These are phyloP conservation scores for Tricholaema leucomelas DNA, from an alignment of 2,113 vertebrate species.

Conservation along the genomic window DNA sequence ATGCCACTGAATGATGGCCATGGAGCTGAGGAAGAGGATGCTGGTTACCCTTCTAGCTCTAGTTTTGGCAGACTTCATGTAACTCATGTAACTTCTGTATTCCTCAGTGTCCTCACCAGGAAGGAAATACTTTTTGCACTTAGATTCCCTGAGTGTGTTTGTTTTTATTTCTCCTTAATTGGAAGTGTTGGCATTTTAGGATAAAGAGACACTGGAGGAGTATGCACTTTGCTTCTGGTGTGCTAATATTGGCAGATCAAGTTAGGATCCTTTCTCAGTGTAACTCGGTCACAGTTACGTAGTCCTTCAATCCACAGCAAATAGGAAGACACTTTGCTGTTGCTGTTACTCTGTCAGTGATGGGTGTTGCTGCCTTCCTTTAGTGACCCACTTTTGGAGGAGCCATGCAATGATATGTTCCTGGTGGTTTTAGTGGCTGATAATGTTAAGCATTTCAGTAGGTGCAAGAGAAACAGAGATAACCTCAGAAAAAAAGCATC, in stretches of 20 bases:
- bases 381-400: not conserved
- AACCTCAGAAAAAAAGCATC: not conserved
- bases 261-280: not conserved
- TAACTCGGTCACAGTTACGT: not conserved
- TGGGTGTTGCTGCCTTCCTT: not conserved
- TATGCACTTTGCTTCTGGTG: not conserved
- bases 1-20: not conserved
- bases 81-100: not conserved
- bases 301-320: not conserved
- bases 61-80: not conserved
- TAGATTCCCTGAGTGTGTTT: not conserved
- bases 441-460: not conserved
- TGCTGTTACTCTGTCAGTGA: not conserved
- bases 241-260: not conserved
- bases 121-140: not conserved
- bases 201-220: not conserved
- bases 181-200: not conserved
- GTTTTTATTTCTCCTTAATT: not conserved
- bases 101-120: not conserved
- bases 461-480: not conserved
- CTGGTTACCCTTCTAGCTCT: not conserved
- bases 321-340: not conserved
- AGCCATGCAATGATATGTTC: not conserved
- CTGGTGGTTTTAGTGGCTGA: not conserved
- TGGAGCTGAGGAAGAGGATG: not conserved